Evolutionary conservation across 2,888 invertebrate genomes (phyloP), one percentile per base, ranked within the genome.

Genomic region (Spatulosminthurus flaviceps): DNA sequence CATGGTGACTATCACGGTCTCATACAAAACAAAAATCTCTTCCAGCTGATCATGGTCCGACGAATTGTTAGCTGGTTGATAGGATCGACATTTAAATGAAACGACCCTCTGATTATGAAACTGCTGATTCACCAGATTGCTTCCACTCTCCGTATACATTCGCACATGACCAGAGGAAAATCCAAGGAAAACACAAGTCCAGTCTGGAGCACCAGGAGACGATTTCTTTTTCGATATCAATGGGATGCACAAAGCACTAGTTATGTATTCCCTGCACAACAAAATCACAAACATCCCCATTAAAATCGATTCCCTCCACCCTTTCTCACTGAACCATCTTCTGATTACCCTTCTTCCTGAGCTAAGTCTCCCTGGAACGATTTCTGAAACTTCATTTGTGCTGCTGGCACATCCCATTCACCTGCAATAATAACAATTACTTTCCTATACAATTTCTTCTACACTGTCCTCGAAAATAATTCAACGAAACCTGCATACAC

Each of bases 101-200:
- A 92, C 88, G 19, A 97, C 93, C 11, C 92, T 91, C 86, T 93
- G 94, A 86, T 93, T 92, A 86, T 97, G 95, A 81, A 96, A 90
- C 87, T 93, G 92, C 87, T 97, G 96, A 69, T 93, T 92, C 64
- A 95, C 89, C 70, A 98, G 88, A 81, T 95, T 89, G 79, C 92
- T 92, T 21, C 96, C 96, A 82, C 92, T 92, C 91, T 97, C 96
- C 0, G 95, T 95, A 87, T 95, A 97, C 88, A 97, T 95, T 82
- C 93, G 90, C 16, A 97, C 90, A 88, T 90, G 91, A 22, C 98
- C 98, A 84, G 94, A 93, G 85, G 91, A 92, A 86, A 94, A 93
- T 19, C 97, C 98, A 79, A 96, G 91, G 81, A 93, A 91, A 81
- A 97, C 91, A 87, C 96, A 96, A 19, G 95, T 96, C 97, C 97